A percentile compares a stretch with the other conserved stretches of the same genome.
Evolutionary conservation across 2,797 vertebrate genomes (phyloP).

Genomic region (Sebastes steindachneri): DNA sequence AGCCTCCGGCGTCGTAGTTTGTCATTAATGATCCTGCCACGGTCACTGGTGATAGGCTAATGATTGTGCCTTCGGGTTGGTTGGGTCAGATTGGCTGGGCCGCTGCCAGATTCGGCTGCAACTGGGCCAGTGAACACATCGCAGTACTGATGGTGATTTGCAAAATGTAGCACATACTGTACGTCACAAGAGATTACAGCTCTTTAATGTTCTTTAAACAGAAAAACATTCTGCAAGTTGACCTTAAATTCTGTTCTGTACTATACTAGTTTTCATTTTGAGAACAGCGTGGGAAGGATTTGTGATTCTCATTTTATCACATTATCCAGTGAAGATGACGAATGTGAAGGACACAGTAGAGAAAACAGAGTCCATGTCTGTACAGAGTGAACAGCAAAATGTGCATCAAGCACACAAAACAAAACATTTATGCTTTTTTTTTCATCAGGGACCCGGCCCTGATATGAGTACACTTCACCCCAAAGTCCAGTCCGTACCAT

Average conservation of each 20-base stretch:
- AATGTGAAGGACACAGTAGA: background rate
- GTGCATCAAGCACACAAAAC: background rate
- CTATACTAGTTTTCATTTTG: background rate
- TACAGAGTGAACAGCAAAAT: background rate
- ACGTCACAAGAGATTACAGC: background rate
- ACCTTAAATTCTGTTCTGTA: background rate
- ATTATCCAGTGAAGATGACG: background rate
- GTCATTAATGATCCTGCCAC: conserved; percentile 68
- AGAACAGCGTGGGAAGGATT: background rate
- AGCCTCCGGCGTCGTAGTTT: conserved; percentile 45
- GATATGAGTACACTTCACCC: too few species aligned
- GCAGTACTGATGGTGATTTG: background rate
- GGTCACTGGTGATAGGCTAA: conserved; percentile 70
- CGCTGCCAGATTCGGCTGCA: conserved; percentile 35
- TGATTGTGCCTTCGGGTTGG: conserved; percentile 55
- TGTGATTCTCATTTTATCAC: background rate
- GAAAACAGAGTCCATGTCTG: too few species aligned
- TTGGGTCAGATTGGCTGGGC: conserved; percentile 41
- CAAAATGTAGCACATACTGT: background rate
- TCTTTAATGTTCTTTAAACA: background rate
- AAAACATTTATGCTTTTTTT: background rate
- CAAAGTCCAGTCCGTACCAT: too few species aligned
- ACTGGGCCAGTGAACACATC: conserved; percentile 55
- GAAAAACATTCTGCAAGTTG: background rate
- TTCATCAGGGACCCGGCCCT: too few species aligned